Evolutionary conservation across 2,797 vertebrate genomes (phyloP), one percentile per base, ranked within the genome.

Genomic region (Eremophila alpestris): DNA sequence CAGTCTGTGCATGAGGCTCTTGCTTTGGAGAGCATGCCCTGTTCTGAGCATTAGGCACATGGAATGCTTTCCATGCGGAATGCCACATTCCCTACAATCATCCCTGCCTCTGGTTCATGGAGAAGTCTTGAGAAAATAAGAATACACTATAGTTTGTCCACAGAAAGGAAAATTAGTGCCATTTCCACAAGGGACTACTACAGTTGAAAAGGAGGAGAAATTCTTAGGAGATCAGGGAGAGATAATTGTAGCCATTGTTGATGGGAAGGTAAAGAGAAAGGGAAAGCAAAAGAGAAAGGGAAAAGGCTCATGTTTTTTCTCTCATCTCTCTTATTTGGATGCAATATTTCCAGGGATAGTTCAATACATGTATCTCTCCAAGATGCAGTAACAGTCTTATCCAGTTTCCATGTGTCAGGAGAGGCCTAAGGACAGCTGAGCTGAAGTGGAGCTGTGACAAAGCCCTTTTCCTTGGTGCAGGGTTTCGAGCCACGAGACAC

Each of bases 401-500:
- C 15, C 1, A 75, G 69, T 41, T 70, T 38, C 83, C 30, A 5
- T 56, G 62, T 30, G 20, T n/a, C 36, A 24, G 41, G 92, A 43
- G 65, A 92, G 48, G 43, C n/a, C 24, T 63, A 80, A 76, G 45
- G 40, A 73, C 55, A 55, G 65, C 55, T 48, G 67, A 90, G 60
- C n/a, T 38, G 30, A 83, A 49, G 32, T 48, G 22, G 60, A 74
- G 45, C 21, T 52, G 67, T 83, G 70, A 94, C 81, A 83, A 45
- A 71, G 43, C 20, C 22, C 87, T 83, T 93, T 62, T 86, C 29
- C 34, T 79, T 82, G 83, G 15, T 93, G n/a, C 97, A 99, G 99
- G 99, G 99, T 40, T 99, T 99, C 18, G 98, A 99, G 97, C 99
- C 99, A 21, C 98, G 98, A 78, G 99, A 99, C 83, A 99, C 99